Conservation (phyloP, 2,113 vertebrate genomes). For the Vidua chalybeata region DNA sequence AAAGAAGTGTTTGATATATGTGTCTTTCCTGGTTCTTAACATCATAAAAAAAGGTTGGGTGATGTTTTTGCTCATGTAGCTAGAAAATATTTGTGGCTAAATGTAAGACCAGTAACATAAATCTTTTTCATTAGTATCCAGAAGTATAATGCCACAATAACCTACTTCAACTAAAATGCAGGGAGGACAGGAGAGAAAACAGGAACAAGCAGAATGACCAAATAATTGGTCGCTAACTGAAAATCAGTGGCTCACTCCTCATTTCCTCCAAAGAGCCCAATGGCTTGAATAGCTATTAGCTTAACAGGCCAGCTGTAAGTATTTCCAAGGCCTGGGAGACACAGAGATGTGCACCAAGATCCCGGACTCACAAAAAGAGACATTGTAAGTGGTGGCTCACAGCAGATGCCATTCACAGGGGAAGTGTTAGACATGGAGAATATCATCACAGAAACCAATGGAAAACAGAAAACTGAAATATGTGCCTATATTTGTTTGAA, state of each 20-base stretch:
- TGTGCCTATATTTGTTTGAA: not conserved
- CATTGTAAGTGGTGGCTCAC: not conserved
- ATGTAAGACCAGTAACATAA: not conserved
- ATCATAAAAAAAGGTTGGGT: not conserved
- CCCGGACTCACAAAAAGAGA: not conserved
- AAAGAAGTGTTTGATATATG: conserved; percentile 3
- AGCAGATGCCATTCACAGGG: not conserved
- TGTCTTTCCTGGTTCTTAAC: not conserved
- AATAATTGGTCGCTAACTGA: not conserved
- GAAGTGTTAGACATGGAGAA: not conserved
- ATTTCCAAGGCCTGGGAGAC: not conserved
- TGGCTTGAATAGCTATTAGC: not conserved
- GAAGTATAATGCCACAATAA: not conserved
- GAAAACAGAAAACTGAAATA: not conserved
- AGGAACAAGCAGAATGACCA: not conserved
- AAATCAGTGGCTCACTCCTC: not conserved
- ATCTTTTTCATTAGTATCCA: not conserved
- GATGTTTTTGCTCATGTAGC: not conserved
- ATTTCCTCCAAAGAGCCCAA: not conserved
- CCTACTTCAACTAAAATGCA: not conserved
- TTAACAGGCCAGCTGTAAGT: not conserved
- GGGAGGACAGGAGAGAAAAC: not conserved
- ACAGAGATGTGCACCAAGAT: not conserved
- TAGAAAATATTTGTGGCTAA: not conserved
- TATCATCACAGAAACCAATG: not conserved